These are phyloP conservation scores for Amblyopsis rosae DNA, from an alignment of 2,113 vertebrate genomes.

Conservation along the genomic window DNA sequence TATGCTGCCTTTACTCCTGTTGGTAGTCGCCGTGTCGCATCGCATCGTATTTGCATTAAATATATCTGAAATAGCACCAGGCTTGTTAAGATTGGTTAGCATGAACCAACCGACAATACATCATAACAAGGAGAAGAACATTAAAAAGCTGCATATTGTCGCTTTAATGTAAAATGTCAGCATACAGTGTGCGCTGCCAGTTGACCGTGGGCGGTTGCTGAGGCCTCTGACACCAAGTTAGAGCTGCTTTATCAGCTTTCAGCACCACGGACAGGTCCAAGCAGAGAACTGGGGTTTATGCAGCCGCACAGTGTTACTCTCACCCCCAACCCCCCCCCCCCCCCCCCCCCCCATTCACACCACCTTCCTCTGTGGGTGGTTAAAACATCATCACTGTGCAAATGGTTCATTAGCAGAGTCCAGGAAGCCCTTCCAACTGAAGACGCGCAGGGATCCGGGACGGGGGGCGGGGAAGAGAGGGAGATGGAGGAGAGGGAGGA, in stretches of 20 bases:
- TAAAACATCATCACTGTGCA: constrained; percentile 27
- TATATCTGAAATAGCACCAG: too few relatives aligned
- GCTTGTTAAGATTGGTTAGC: too few relatives aligned
- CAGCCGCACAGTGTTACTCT: not conserved
- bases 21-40: too few relatives aligned
- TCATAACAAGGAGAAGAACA: too few relatives aligned
- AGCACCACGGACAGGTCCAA: not conserved
- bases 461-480: not conserved
- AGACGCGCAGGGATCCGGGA: not conserved
- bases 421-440: not conserved
- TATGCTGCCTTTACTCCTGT: too few relatives aligned
- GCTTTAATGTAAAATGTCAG: not conserved
- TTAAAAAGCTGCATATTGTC: too few relatives aligned
- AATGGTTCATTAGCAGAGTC: constrained; percentile 43
- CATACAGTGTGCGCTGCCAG: not conserved
- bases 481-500: too few relatives aligned
- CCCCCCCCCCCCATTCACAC: not conserved
- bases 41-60: too few relatives aligned
- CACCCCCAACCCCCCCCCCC: not conserved
- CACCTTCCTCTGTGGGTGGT: constrained; percentile 14
- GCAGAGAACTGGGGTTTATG: not conserved
- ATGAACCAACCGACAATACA: too few relatives aligned
- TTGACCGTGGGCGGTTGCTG: too few relatives aligned
- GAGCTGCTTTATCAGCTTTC: not conserved
- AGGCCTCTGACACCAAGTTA: not conserved